These are phyloP conservation scores for Cottoperca gobio DNA, from an alignment of 2,797 vertebrate species.

Conservation along the genomic window DNA sequence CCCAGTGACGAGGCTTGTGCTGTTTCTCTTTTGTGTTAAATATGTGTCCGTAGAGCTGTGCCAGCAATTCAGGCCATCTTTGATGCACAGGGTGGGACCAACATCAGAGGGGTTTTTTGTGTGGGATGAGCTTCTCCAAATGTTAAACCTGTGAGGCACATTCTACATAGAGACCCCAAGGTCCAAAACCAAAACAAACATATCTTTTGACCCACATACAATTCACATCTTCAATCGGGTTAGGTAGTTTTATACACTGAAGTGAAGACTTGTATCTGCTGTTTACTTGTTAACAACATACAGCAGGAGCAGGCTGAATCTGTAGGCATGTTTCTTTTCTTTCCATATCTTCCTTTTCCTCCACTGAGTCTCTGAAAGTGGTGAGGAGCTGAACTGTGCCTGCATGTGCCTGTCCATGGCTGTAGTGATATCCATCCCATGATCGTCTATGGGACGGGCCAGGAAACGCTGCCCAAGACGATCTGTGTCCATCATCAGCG, in stretches of 20 bases:
- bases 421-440: slow-evolving; percentile 33
- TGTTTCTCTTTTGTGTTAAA: slow-evolving; percentile 51
- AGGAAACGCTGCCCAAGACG: slow-evolving; percentile 15
- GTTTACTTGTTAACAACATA: slow-evolving; percentile 39
- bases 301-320: slow-evolving; percentile 40
- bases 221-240: slow-evolving; percentile 21
- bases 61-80: slow-evolving; percentile 46
- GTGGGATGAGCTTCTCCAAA: slow-evolving; percentile 22
- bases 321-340: slow-evolving; percentile 40
- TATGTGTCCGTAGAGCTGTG: slow-evolving; percentile 44
- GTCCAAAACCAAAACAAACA: slow-evolving; percentile 56
- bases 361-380: slow-evolving; percentile 24
- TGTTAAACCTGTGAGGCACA: slow-evolving; percentile 14
- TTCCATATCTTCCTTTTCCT: slow-evolving; percentile 33
- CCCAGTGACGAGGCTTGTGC: slow-evolving; percentile 61
- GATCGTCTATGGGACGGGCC: slow-evolving; percentile 7
- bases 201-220: slow-evolving; percentile 36
- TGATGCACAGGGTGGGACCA: slow-evolving; percentile 57
- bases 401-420: slow-evolving; percentile 42
- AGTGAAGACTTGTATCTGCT: slow-evolving; percentile 21
- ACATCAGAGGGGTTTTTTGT: slow-evolving; percentile 33
- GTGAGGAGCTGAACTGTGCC: slow-evolving; percentile 37
- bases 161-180: slow-evolving; percentile 39
- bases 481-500: slow-evolving; percentile 27
- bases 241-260: slow-evolving; percentile 45